phyloP scores from a whole-genome alignment of 2,888 invertebrate species.

The Zelleria hepariella region DNA sequence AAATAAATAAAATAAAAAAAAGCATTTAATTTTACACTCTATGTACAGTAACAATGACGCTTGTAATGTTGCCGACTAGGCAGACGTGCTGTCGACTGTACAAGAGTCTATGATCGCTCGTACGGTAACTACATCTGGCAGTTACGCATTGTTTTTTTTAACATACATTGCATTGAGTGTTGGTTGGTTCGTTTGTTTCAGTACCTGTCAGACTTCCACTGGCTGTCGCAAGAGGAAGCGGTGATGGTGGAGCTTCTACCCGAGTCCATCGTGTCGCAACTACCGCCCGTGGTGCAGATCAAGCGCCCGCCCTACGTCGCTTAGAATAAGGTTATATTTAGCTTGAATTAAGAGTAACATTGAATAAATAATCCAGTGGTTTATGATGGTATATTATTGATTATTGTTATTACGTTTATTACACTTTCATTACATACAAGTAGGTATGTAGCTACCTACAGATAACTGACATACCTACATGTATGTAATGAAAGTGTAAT shows the following conservation, averaged over 20 bases:
- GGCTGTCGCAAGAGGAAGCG: constrained; percentile 78
- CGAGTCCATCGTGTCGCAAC: constrained; percentile 75
- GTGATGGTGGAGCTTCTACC: constrained; percentile 84
- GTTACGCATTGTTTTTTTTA: too few species aligned
- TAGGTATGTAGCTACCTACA: background rate
- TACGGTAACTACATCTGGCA: too few species aligned
- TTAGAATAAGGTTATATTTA: background rate
- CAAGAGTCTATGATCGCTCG: too few species aligned
- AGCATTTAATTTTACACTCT: too few species aligned
- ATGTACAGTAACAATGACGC: too few species aligned
- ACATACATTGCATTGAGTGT: too few species aligned
- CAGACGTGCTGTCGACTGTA: too few species aligned
- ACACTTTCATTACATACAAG: background rate
- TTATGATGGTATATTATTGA: background rate
- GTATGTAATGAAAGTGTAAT: background rate
- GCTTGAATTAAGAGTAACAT: background rate
- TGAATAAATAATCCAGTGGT: background rate
- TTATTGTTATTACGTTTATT: background rate
- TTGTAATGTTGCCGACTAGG: too few species aligned
- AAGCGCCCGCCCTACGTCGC: constrained; percentile 20
- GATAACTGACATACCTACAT: background rate
- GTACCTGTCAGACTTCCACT: constrained; percentile 82
- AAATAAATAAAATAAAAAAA: too few species aligned
- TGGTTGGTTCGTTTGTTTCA: constrained; percentile 41
- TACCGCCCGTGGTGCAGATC: constrained; percentile 76